Conservation (phyloP, 2,888 invertebrate genomes). For the Brachynemurus nebulosus region DNA sequence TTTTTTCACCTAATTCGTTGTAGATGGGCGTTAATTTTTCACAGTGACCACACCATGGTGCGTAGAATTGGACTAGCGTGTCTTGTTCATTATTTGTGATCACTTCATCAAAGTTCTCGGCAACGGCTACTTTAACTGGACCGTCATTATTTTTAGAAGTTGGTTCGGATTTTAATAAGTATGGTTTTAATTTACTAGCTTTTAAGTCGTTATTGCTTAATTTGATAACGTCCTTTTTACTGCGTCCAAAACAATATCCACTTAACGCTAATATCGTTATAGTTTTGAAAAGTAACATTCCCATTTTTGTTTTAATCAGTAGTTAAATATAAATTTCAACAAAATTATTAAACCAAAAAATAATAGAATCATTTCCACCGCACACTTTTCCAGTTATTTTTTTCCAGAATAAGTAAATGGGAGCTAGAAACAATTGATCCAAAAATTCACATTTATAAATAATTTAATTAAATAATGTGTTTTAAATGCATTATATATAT, state of each 20-base stretch:
- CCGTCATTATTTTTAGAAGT: slow-evolving; percentile 75
- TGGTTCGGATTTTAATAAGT: slow-evolving; percentile 90
- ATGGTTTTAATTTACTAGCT: slow-evolving; percentile 73
- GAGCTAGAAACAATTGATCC: no score
- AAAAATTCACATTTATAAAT: no score
- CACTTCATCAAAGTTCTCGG: slow-evolving; percentile 91
- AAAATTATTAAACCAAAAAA: background rate
- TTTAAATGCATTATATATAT: no score
- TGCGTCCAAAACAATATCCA: slow-evolving; percentile 33
- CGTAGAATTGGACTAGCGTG: slow-evolving; percentile 95
- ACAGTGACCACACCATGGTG: slow-evolving; percentile 99
- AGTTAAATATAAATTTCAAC: background rate
- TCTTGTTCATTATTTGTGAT: slow-evolving; percentile 85
- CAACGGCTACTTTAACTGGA: slow-evolving; percentile 81
- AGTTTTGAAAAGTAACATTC: slow-evolving; percentile 5
- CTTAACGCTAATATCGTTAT: slow-evolving; percentile 21
- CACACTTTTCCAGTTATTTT: no score
- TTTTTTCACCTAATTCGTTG: slow-evolving; percentile 84
- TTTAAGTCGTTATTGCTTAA: slow-evolving; percentile 65
- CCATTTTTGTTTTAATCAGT: slow-evolving; percentile 4
- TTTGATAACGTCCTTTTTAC: slow-evolving; percentile 67
- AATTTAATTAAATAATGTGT: no score
- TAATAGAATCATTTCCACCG: no score
- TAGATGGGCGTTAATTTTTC: slow-evolving; percentile 87
- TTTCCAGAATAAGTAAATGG: no score